Base-by-base conservation (phyloP, 2,888 invertebrate species). In the Steinernema hermaphroditum region DNA sequence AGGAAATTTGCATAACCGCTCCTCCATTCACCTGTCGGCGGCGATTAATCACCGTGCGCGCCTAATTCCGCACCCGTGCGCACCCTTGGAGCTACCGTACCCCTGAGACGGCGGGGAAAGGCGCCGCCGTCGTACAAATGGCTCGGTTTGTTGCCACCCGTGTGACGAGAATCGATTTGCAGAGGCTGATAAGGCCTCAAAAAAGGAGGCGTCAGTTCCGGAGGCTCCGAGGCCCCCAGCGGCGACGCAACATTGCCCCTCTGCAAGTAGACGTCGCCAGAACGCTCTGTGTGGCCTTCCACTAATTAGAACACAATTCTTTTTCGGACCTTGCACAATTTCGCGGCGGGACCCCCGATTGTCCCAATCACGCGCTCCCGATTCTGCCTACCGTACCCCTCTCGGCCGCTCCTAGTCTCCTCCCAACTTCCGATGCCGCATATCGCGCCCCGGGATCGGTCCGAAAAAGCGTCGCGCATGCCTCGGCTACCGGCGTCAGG, bases 111-210 rank as follows among this genome's bases (percentile, higher is more conserved):
- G 46, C 46, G 16, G 6, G 24, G 12, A 37, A 37, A 4, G 37
- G 37, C 37, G 37, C 37, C 49, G 14, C 19, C 9, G 19, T 49
- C 49, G 19, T 14, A n/a, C 49, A 19, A 49, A 24, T 27, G 6
- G 54, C 27, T 8, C 8, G 24, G 37, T 37, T 27, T 27, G 12
- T 54, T 54, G 27, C 54, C 54, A 54, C 54, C 54, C 54, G 54
- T 54, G 54, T 54, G 54, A 54, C 54, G 22, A 24, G 22, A 54
- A 54, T 54, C 54, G 54, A 54, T 54, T 54, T 54, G 54, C 27
- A 27, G 54, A 14, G 6, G 54, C 24, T 54, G 54, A 54, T 54
- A 54, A 54, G 54, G 27, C 6, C n/a, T 22, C 22, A 27, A 27
- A 27, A 24, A 27, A 54, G 54, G 16, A 14, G 19, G 54, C 54